Evolutionary conservation across 2,888 invertebrate genomes (phyloP).

Genomic region (Trichogramma dendrolimi): DNA sequence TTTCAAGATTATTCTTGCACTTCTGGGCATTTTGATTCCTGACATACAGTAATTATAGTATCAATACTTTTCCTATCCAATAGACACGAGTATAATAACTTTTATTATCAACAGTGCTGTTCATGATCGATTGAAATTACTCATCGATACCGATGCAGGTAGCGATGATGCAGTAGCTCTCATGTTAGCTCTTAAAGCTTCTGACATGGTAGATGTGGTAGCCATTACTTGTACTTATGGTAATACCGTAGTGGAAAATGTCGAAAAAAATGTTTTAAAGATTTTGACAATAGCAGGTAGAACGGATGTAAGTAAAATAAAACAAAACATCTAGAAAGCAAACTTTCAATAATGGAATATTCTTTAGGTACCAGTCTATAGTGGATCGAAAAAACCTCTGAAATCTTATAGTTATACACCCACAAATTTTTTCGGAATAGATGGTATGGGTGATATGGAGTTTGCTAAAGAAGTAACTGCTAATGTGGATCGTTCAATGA

Average conservation of each 20-base stretch:
- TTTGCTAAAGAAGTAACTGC: constrained; percentile 45
- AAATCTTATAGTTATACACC: constrained; percentile 34
- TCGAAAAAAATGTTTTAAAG: constrained; percentile 54
- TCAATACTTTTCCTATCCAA: no score
- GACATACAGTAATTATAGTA: no score
- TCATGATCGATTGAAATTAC: constrained; percentile 33
- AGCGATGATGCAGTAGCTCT: constrained; percentile 54
- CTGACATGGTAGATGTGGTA: constrained; percentile 46
- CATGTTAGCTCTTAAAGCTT: constrained; percentile 43
- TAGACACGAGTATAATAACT: no score
- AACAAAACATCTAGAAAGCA: no score
- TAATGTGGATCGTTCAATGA: constrained; percentile 43
- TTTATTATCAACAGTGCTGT: no score
- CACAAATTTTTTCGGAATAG: constrained; percentile 48
- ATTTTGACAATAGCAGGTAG: constrained; percentile 49
- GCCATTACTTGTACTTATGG: constrained; percentile 59
- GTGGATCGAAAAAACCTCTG: constrained; percentile 48
- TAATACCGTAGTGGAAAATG: constrained; percentile 54
- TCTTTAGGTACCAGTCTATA: constrained; percentile 54
- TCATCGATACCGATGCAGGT: constrained; percentile 55
- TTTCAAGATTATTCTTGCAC: no score
- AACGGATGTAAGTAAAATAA: constrained; percentile 43
- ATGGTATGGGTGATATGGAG: constrained; percentile 56
- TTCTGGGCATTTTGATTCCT: no score
- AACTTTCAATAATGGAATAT: no score